Base-by-base conservation (phyloP, 2,888 invertebrate genomes). In the Synanthedon myopaeformis region DNA sequence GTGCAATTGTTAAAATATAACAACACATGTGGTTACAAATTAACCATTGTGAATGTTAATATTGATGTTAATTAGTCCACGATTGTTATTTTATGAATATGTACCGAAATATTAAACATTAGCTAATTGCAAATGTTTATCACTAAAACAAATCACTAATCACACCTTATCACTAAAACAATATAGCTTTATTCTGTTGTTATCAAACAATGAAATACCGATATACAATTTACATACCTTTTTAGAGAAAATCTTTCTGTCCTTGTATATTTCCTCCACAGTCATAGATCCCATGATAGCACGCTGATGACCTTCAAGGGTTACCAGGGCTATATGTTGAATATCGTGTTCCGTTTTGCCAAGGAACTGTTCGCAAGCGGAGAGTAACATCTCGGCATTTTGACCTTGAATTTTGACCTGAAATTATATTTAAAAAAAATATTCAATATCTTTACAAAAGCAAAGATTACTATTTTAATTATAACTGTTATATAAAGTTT, bases 261-360 rank as follows among this genome's bases (percentile, higher is more conserved):
- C 97, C 75, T 97, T 97, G 79, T 97, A 97, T 71, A 97, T 97
- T 83, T 97, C 97, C 85, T 97, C 97, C 3, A 97, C 96, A 1
- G 96, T 97, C 97, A 97, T 97, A 59, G 96, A 96, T 41, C 97
- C 97, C 97, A 97, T 97, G 59, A 97, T 97, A 61, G 97, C 97
- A 60, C 97, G 90, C 80, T 97, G 97, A 75, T 97, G 97, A 53
- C 97, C 96, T 83, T 97, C 97, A 23, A 97, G 83, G 48, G 97
- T 97, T 42, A 96, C 96, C 57, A 96, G 89, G 23, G 96, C 96
- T 79, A 97, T 95, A 75, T 95, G 93, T 70, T 95, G 96, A 64
- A 97, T 96, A 81, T 97, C 96, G 10, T 91, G 80, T 70, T 97
- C 96, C 2, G 89, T 88, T 82, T 97, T 97, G 48, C 96, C 96